Base-by-base conservation (phyloP, 2,797 vertebrate species). In the Scolopax bukidnonensis region DNA sequence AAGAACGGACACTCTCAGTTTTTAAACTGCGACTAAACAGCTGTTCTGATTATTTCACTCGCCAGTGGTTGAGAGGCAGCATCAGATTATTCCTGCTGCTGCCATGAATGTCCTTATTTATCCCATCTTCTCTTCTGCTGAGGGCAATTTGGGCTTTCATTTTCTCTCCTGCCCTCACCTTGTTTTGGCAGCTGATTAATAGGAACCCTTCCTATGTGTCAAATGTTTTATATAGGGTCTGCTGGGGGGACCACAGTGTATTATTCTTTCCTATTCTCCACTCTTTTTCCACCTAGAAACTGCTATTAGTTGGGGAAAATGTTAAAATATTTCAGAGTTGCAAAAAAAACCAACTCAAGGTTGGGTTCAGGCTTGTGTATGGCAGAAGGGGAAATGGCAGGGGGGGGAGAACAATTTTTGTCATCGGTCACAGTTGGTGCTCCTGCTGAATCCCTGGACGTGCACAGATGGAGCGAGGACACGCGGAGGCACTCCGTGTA, bases 41-140 rank as follows among this genome's bases (percentile, higher is more conserved):
- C 59, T 92, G 57, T 79, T 93, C 57, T 77, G 43, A 60, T 90
- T 79, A 56, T 92, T 96, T 92, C 84, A 74, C 53, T 76, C 70
- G 45, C 56, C 51, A 70, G 77, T 53, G 74, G 60, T 77, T 90
- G 40, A 81, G 47, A 78, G 28, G 36, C 36, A 88, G 56, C 9
- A 9, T 86, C 64, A 48, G 70, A 69, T 93, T 74, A 89, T 87
- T 93, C 47, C 38, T 63, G 19, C 77, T 95, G 73, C 25, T 84
- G 48, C 21, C 0, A 0, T 63, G 38, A 59, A 80, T 68, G 30
- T 65, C 43, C 68, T 90, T 84, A 68, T 60, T 77, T 93, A 63
- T 84, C 20, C 77, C 45, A 7, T 43, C 41, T 16, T 43, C 41
- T 43, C 41, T 56, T 94, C 70, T 56, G 12, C 40, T 70, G 40